A percentile compares a stretch with the other conserved stretches of the same genome.
Conservation (phyloP, 1,140 invertebrate species). For the Brachionus plicatilis region DNA sequence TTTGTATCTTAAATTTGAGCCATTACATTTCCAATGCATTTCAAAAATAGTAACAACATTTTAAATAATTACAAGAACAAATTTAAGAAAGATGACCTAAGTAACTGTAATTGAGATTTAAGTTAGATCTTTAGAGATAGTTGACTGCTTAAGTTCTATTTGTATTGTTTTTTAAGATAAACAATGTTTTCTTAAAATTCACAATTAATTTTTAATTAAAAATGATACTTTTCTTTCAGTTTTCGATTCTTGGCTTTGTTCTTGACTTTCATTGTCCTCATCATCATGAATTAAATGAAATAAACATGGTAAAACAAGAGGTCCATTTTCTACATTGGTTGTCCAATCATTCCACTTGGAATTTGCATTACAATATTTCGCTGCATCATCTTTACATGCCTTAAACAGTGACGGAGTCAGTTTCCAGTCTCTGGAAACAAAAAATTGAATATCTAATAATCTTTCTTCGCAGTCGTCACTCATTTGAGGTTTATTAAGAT, state of each 20-base stretch:
- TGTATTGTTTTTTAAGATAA: too few relatives aligned
- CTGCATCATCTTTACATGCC: constrained; percentile 78
- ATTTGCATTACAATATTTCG: constrained; percentile 71
- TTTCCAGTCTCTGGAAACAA: constrained; percentile 86
- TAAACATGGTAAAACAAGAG: constrained; percentile 82
- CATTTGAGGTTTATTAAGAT: constrained; percentile 77
- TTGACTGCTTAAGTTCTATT: too few relatives aligned
- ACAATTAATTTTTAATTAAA: constrained; percentile 31
- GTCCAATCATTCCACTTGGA: constrained; percentile 66
- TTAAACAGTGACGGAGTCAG: constrained; percentile 60
- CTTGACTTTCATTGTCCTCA: constrained; percentile 1
- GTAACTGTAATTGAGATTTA: too few relatives aligned
- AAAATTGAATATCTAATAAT: constrained; percentile 91
- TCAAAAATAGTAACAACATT: too few relatives aligned
- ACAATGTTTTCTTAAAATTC: not conserved
- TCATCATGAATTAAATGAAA: constrained; percentile 70
- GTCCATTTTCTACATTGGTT: constrained; percentile 67
- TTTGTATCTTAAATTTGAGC: too few relatives aligned
- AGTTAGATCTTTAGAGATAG: too few relatives aligned
- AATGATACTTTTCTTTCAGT: constrained; percentile 10
- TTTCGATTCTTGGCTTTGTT: constrained; percentile 13
- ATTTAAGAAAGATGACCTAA: too few relatives aligned
- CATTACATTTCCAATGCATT: too few relatives aligned
- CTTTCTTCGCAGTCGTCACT: constrained; percentile 78
- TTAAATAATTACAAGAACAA: too few relatives aligned